phyloP scores from a whole-genome alignment of 1,140 invertebrate genomes.

The Drosophila kohkoa region DNA sequence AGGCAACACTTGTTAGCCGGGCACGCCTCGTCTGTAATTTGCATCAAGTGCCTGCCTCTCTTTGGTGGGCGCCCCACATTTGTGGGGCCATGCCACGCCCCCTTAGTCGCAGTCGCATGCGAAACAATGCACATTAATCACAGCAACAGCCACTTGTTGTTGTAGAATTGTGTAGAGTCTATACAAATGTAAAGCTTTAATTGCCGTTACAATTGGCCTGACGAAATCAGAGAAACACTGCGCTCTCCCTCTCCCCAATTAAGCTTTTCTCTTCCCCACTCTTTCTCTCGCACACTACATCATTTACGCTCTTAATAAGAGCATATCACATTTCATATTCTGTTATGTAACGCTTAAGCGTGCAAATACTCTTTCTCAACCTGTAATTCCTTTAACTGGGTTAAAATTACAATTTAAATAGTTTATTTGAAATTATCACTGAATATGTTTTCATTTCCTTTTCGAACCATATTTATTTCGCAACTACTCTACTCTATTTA shows the following conservation, averaged over 20 bases:
- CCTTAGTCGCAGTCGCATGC: slow-evolving; percentile 46
- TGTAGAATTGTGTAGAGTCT: slow-evolving; percentile 1
- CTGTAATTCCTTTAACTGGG: slow-evolving; percentile 2
- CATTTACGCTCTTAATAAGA: slow-evolving; percentile 1
- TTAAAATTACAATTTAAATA: slow-evolving; percentile 2
- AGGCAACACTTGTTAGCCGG: slow-evolving; percentile 3
- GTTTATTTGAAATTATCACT: neutral
- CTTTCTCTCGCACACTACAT: neutral
- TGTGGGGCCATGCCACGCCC: slow-evolving; percentile 39
- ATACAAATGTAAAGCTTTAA: slow-evolving; percentile 65
- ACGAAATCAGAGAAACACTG: slow-evolving; percentile 53
- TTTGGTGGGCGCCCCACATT: slow-evolving; percentile 38
- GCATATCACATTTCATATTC: neutral
- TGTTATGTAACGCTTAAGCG: slow-evolving; percentile 9
- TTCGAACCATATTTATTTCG: neutral
- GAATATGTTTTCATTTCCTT: no score
- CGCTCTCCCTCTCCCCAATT: neutral
- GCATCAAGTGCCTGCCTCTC: slow-evolving; percentile 68
- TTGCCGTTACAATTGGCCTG: slow-evolving; percentile 70
- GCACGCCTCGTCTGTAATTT: slow-evolving; percentile 64
- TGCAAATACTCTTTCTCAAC: slow-evolving; percentile 4
- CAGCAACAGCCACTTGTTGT: slow-evolving; percentile 17
- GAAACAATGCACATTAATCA: slow-evolving; percentile 77
- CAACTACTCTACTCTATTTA: neutral
- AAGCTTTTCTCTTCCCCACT: neutral